Base-by-base conservation (phyloP, 2,797 vertebrate genomes). In the Enteromius paludinosus region DNA sequence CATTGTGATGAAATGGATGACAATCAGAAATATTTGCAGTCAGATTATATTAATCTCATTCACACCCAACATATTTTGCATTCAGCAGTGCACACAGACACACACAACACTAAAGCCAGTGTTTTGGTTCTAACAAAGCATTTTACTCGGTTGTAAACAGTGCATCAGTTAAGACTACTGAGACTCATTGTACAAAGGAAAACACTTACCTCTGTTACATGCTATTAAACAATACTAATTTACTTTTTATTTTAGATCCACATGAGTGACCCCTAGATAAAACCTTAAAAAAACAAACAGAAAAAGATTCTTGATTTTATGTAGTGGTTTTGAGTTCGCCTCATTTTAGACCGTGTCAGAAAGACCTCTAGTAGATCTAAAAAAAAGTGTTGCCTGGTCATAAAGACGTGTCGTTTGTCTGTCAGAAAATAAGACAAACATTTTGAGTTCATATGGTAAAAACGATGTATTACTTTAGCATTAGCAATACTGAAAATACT, bases 401-500 rank as follows among this genome's bases (percentile, higher is more conserved):
- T 89, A 88, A 76, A 85, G 79, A 83, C 62, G 82, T 87, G 82
- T 78, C 76, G 52, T 89, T 86, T 87, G 75, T 87, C 82, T 54
- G 33, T 84, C 69, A 77, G 59, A 82, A 81, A 87, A 87, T 78
- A 71, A 64, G 71, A 83, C 74, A 85, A 78, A 83, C 65, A 23
- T 78, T 85, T 69, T 82, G 75, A 77, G 78, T 78, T 83, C 35
- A 85, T 83, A 85, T 78, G 72, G 85, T 85, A 83, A 84, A 82
- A 81, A 30, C n/a, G 0, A 79, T 87, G 84, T 91, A 79, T 88
- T 82, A 84, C 75, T 85, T 88, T 86, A 90, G 86, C 77, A 82
- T 92, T 90, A 89, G 87, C 88, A 88, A 92, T 88, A 87, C 90
- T 83, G 83, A 78, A 80, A 87, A 76, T 62, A 81, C 75, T 80